Percentiles rank a stretch among this genome's conserved stretches.
Conservation (phyloP, 2,113 vertebrate genomes). For the Eulemur macaco region DNA sequence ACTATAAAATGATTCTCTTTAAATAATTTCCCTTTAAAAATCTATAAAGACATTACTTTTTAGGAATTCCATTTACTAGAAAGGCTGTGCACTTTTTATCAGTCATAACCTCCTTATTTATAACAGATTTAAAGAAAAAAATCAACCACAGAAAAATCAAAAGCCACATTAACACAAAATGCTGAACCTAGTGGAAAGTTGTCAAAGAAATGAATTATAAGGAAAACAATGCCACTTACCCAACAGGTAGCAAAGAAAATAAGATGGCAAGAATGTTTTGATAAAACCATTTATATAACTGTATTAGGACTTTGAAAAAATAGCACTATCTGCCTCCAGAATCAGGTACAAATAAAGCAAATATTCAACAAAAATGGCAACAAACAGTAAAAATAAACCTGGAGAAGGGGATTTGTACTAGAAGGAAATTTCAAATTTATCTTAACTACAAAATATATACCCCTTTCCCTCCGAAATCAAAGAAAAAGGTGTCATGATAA, state of each 20-base stretch:
- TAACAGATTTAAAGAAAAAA: not conserved
- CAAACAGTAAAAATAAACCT: not conserved
- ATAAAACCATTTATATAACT: not conserved
- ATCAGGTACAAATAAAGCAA: conserved; percentile 48
- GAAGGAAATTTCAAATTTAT: not conserved
- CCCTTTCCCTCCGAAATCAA: conserved; percentile 38
- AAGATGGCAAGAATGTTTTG: not conserved
- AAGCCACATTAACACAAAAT: not conserved
- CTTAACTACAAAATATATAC: conserved; percentile 19
- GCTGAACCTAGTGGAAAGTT: not conserved
- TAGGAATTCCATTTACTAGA: not conserved
- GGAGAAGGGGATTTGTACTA: not conserved
- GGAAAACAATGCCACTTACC: conserved; percentile 14
- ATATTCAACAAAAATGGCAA: conserved; percentile 15
- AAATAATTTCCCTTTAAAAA: conserved; percentile 9
- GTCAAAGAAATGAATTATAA: not conserved
- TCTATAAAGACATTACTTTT: not conserved
- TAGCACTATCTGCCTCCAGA: conserved; percentile 40
- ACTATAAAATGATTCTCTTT: not conserved
- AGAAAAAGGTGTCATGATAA: not conserved
- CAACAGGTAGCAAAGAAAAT: not conserved
- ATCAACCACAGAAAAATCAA: conserved; percentile 8
- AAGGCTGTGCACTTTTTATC: not conserved
- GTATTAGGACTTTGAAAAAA: not conserved
- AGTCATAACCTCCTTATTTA: conserved; percentile 5